phyloP scores from a whole-genome alignment of 2,113 vertebrate genomes.

The Microcebus murinus region DNA sequence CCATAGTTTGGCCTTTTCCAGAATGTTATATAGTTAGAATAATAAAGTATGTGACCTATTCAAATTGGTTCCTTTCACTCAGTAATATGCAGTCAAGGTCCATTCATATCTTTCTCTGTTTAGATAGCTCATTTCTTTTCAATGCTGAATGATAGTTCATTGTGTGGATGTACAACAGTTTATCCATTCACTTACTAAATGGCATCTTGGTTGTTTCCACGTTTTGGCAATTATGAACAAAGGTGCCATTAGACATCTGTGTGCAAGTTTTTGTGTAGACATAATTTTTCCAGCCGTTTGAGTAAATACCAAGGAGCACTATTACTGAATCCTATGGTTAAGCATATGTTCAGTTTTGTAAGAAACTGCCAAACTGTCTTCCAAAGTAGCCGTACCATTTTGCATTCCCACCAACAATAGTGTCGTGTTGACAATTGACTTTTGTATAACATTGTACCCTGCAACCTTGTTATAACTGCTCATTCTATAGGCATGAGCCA shows the following conservation, averaged over 20 bases:
- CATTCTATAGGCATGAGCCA: background rate
- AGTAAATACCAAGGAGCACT: background rate
- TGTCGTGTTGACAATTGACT: background rate
- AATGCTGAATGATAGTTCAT: background rate
- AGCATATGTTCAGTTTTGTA: background rate
- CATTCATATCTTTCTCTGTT: background rate
- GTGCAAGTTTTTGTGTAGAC: background rate
- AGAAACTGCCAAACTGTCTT: background rate
- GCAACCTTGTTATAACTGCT: background rate
- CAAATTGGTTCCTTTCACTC: background rate
- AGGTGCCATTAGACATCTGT: background rate
- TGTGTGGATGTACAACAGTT: background rate
- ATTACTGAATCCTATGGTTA: background rate
- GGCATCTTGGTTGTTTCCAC: background rate
- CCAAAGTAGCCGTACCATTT: background rate
- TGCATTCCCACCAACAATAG: background rate
- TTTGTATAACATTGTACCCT: background rate
- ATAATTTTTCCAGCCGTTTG: background rate
- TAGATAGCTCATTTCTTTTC: background rate
- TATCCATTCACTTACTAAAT: background rate
- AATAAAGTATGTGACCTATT: background rate
- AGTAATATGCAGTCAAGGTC: background rate
- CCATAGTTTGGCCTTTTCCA: background rate
- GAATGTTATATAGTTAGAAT: background rate
- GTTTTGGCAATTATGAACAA: background rate